phyloP scores from a whole-genome alignment of 2,888 invertebrate genomes.

The Ptilodon capucinus region DNA sequence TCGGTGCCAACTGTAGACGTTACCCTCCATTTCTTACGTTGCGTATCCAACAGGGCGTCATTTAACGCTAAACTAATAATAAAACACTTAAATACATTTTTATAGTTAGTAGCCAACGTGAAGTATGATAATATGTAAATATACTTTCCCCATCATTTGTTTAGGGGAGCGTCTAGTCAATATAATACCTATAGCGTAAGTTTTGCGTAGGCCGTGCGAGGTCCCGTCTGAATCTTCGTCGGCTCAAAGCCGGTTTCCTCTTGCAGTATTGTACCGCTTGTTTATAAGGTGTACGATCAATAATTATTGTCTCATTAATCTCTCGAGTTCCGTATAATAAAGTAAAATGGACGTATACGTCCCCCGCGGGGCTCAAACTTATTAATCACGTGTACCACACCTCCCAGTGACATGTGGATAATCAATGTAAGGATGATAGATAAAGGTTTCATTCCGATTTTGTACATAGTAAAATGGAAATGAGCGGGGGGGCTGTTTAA shows the following conservation, averaged over 20 bases:
- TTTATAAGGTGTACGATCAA: constrained; percentile 52
- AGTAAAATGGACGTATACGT: too few species aligned
- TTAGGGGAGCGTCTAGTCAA: constrained; percentile 73
- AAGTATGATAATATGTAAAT: constrained; percentile 72
- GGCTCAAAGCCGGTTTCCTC: constrained; percentile 52
- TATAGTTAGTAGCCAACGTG: constrained; percentile 60
- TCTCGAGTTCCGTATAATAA: too few species aligned
- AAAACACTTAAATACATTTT: constrained; percentile 38
- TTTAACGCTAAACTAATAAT: constrained; percentile 34
- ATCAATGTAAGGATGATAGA: too few species aligned
- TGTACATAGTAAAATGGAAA: constrained; percentile 49
- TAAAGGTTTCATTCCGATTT: constrained; percentile 42
- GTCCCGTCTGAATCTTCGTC: constrained; percentile 16
- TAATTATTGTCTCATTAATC: constrained; percentile 23
- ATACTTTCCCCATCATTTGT: constrained; percentile 46
- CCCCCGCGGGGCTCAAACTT: too few species aligned
- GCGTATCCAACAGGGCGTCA: constrained; percentile 50
- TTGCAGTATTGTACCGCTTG: constrained; percentile 62
- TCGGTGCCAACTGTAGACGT: constrained; percentile 53
- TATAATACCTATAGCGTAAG: constrained; percentile 51
- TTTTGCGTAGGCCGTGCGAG: constrained; percentile 22
- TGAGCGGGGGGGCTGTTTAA: constrained; percentile 39
- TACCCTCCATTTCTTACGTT: constrained; percentile 40
- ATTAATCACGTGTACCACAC: too few species aligned
- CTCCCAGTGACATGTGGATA: too few species aligned